Conservation (phyloP, 1,140 invertebrate species). For the Galendromus occidentalis region DNA sequence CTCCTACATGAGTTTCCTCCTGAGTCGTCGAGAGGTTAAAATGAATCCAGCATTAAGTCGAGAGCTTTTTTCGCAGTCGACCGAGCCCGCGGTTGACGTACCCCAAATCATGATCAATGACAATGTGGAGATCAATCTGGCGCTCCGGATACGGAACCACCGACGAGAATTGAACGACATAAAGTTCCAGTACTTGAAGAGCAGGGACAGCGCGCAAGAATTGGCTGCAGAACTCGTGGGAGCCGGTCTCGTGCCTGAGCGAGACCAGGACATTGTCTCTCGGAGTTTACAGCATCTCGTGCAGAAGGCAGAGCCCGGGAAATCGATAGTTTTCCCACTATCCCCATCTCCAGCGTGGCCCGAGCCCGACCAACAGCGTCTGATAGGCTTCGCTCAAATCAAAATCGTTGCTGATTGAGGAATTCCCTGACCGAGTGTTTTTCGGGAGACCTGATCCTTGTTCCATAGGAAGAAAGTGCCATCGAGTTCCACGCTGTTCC, state of each 20-base stretch:
- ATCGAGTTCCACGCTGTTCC: too few species aligned
- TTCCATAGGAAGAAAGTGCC: too few species aligned
- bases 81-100: background rate
- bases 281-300: background rate
- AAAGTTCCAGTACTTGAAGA: background rate
- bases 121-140: background rate
- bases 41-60: too few species aligned
- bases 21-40: too few species aligned
- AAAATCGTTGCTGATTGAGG: background rate
- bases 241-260: background rate
- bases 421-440: too few species aligned
- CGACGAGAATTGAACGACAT: background rate
- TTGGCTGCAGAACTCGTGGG: background rate
- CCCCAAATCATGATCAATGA: background rate
- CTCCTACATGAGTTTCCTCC: too few species aligned
- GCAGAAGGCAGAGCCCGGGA: background rate
- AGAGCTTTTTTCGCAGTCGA: too few species aligned
- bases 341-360: background rate
- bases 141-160: constrained; percentile 3
- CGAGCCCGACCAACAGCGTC: background rate
- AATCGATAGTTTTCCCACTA: background rate
- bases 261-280: background rate
- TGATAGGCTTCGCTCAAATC: constrained; percentile 1
- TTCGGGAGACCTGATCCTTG: too few species aligned
- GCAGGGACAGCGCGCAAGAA: background rate